Evolutionary conservation across 2,113 vertebrate genomes (phyloP).

Genomic region (Pagrus major): DNA sequence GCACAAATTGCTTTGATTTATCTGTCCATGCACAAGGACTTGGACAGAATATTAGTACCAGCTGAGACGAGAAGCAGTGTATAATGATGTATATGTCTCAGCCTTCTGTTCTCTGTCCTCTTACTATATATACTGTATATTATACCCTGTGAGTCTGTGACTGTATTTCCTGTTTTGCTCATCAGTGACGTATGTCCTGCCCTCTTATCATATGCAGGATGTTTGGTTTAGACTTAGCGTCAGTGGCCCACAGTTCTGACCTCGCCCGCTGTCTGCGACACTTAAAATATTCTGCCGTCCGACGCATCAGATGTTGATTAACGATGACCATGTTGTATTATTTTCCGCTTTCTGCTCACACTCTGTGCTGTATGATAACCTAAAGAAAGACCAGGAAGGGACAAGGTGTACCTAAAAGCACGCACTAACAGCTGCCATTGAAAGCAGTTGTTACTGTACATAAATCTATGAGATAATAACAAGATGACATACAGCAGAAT

Average conservation of each 20-base stretch:
- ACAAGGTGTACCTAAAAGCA: neutral
- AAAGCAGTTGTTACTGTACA: too few relatives aligned
- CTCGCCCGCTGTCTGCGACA: neutral
- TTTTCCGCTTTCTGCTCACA: neutral
- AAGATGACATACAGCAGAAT: neutral
- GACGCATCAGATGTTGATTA: neutral
- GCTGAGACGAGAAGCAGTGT: neutral
- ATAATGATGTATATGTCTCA: neutral
- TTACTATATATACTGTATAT: neutral
- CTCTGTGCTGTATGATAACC: neutral
- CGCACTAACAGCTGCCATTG: too few relatives aligned
- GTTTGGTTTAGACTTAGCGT: neutral
- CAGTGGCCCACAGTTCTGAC: neutral
- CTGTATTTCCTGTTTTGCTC: constrained; percentile 24
- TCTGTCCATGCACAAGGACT: neutral
- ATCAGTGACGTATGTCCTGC: neutral
- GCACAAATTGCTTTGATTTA: neutral
- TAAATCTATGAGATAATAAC: neutral
- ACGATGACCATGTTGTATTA: neutral
- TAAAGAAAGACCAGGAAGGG: neutral
- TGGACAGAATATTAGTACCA: neutral
- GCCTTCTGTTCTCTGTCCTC: constrained; percentile 2
- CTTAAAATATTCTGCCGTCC: neutral
- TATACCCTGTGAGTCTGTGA: neutral
- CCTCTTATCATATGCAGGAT: constrained; percentile 27